Evolutionary conservation across 2,113 vertebrate species (phyloP).

Genomic region (Calyptommatus sinebrachiatus): DNA sequence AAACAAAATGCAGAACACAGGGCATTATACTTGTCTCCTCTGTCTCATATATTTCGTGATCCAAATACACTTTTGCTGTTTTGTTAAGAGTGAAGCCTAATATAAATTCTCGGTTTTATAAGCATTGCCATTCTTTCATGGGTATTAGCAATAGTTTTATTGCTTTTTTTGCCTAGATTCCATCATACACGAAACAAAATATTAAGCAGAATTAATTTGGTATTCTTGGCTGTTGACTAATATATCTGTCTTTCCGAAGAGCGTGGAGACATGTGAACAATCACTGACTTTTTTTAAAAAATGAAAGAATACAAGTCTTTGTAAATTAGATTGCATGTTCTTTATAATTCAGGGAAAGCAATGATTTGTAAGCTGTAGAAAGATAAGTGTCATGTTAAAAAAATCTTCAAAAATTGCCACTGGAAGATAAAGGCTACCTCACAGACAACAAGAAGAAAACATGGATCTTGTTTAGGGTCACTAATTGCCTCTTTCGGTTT

Average conservation of each 20-base stretch:
- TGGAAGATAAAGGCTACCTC: no score
- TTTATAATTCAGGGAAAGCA: not conserved
- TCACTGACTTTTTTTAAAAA: not conserved
- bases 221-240: constrained; percentile 54
- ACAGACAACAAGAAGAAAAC: no score
- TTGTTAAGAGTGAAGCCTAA: constrained; percentile 34
- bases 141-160: constrained; percentile 41
- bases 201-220: constrained; percentile 29
- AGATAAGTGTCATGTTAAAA: constrained; percentile 10
- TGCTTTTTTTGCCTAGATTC: constrained; percentile 46
- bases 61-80: not conserved
- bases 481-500: no score
- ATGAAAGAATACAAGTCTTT: constrained; percentile 35
- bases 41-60: not conserved
- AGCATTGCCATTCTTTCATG: constrained; percentile 47
- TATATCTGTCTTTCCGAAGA: constrained; percentile 53
- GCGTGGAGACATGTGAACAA: not conserved
- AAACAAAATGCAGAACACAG: not conserved
- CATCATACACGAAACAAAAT: constrained; percentile 47
- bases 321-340: constrained; percentile 18
- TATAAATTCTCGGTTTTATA: constrained; percentile 51
- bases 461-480: no score
- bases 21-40: not conserved
- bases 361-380: constrained; percentile 22
- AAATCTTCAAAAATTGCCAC: not conserved